Evolutionary conservation across 2,797 vertebrate genomes (phyloP).

Genomic region (Coreius guichenoti): DNA sequence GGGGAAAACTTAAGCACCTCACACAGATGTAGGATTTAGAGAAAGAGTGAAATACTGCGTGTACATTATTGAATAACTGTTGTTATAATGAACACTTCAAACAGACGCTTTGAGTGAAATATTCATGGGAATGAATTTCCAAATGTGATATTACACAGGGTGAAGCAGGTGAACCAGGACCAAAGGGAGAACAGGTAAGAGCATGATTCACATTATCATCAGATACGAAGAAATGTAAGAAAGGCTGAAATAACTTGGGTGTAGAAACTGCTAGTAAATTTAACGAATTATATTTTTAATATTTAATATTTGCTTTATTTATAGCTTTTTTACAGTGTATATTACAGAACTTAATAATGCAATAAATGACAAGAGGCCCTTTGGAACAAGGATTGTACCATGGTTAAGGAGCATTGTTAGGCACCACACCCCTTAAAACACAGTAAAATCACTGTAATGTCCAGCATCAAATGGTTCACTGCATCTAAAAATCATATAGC

Average conservation of each 20-base stretch:
- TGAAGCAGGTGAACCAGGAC: constrained; percentile 86
- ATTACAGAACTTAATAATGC: background rate
- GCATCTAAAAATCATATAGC: background rate
- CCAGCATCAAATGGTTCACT: background rate
- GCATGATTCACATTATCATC: background rate
- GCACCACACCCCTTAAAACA: background rate
- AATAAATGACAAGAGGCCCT: background rate
- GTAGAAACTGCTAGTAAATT: background rate
- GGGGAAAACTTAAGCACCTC: background rate
- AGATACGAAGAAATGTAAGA: background rate
- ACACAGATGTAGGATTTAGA: constrained; percentile 11
- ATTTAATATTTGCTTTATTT: background rate
- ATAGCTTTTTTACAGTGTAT: background rate
- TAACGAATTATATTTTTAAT: background rate
- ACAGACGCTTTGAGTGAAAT: constrained; percentile 18
- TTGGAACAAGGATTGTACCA: background rate
- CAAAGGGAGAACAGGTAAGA: constrained; percentile 93
- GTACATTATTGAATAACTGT: constrained; percentile 9
- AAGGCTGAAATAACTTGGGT: background rate
- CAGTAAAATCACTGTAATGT: background rate
- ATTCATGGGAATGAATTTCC: constrained; percentile 34
- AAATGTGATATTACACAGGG: constrained; percentile 78
- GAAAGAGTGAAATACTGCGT: constrained; percentile 6
- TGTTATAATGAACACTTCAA: constrained; percentile 13
- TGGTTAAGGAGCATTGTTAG: background rate